These are phyloP conservation scores for Xenopus petersii DNA, from an alignment of 2,797 vertebrate species.

Conservation along the genomic window DNA sequence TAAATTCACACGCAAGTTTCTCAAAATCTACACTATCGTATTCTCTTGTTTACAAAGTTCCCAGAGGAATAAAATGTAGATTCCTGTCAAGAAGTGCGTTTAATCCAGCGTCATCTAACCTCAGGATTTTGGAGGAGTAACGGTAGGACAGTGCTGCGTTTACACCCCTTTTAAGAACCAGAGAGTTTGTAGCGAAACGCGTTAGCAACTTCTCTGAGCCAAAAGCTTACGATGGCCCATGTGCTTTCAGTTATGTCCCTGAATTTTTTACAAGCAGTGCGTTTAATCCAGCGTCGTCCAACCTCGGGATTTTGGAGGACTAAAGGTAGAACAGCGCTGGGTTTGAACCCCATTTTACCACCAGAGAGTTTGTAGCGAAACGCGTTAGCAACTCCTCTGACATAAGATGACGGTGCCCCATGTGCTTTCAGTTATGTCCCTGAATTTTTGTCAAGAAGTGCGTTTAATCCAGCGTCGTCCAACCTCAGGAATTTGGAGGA, in stretches of 20 bases:
- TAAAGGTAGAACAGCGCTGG: too few species aligned
- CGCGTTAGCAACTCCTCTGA: too few species aligned
- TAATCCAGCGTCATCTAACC: conserved; percentile 25
- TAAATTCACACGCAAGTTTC: conserved; percentile 45
- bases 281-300: conserved; percentile 45
- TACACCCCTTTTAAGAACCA: too few species aligned
- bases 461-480: conserved; percentile 48
- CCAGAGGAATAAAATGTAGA: conserved; percentile 56
- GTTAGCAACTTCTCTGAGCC: too few species aligned
- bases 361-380: too few species aligned
- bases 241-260: conserved; percentile 56
- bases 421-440: conserved; percentile 56
- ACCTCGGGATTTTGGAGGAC: not conserved
- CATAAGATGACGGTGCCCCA: conserved; percentile 15
- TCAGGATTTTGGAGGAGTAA: not conserved
- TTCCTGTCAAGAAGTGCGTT: conserved; percentile 66
- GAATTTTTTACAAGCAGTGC: conserved; percentile 63
- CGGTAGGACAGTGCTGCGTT: too few species aligned
- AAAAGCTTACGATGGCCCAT: conserved; percentile 29
- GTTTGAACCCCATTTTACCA: too few species aligned
- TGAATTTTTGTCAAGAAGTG: conserved; percentile 63
- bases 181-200: too few species aligned
- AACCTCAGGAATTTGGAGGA: not conserved
- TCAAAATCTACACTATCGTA: conserved; percentile 39
- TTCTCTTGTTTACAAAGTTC: conserved; percentile 77